These are phyloP conservation scores for Thalpophila matura DNA, from an alignment of 2,888 invertebrate genomes.

Conservation along the genomic window DNA sequence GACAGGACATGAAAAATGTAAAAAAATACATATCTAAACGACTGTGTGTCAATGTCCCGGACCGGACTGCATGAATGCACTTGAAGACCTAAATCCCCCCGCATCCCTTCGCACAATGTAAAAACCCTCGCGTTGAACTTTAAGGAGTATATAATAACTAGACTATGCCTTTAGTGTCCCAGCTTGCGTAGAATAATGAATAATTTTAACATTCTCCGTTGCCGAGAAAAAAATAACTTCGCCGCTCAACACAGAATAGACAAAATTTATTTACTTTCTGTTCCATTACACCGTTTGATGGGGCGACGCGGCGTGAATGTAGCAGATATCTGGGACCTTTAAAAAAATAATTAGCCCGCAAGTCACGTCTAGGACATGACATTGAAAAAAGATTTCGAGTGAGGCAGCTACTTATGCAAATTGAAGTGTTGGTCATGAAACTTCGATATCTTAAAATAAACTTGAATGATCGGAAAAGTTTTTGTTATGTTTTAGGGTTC, in stretches of 20 bases:
- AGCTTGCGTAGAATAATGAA: conserved; percentile 50
- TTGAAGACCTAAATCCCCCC: too few relatives aligned
- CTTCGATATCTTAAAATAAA: conserved; percentile 15
- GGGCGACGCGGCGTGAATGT: conserved; percentile 56
- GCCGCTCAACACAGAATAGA: conserved; percentile 42
- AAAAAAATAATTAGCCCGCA: conserved; percentile 51
- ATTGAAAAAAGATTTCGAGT: conserved; percentile 49
- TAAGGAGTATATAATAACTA: too few relatives aligned
- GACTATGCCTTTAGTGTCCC: conserved; percentile 15
- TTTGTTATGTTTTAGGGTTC: not conserved
- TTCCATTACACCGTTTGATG: conserved; percentile 67
- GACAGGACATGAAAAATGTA: too few relatives aligned
- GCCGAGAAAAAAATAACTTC: conserved; percentile 34
- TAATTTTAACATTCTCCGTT: conserved; percentile 43
- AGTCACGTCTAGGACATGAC: conserved; percentile 60
- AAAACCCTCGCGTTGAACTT: too few relatives aligned
- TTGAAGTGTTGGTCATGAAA: conserved; percentile 27
- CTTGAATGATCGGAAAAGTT: not conserved
- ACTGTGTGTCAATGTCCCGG: too few relatives aligned
- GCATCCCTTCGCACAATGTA: too few relatives aligned
- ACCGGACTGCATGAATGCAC: too few relatives aligned
- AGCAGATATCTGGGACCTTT: conserved; percentile 27
- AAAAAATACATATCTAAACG: too few relatives aligned
- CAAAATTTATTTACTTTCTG: conserved; percentile 68
- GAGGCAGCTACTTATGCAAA: conserved; percentile 24